phyloP scores from a whole-genome alignment of 2,888 invertebrate species.

The Labia minor region DNA sequence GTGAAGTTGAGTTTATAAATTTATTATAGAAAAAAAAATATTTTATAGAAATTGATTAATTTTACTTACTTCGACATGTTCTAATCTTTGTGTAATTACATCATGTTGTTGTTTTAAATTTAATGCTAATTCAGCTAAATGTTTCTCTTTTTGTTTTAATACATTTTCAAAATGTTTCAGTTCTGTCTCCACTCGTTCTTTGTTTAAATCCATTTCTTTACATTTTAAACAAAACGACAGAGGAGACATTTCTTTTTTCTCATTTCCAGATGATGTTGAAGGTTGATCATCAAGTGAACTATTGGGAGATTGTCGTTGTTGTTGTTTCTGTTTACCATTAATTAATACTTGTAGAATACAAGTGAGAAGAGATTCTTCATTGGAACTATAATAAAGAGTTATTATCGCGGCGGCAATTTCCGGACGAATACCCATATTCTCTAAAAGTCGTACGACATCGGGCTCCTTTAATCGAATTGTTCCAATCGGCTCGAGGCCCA shows the following conservation, averaged over 20 bases:
- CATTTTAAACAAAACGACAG: background rate
- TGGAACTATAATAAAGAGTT: background rate
- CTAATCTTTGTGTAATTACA: background rate
- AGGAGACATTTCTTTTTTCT: background rate
- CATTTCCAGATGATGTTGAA: background rate
- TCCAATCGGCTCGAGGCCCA: background rate
- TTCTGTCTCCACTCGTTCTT: background rate
- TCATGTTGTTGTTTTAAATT: slow-evolving; percentile 8
- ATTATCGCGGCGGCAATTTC: background rate
- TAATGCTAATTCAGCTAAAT: background rate
- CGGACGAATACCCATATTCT: background rate
- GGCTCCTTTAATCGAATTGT: background rate
- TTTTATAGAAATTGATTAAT: no score
- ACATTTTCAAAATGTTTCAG: background rate
- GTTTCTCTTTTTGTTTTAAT: background rate
- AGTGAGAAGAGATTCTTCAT: background rate
- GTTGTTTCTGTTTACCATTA: background rate
- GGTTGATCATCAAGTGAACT: background rate
- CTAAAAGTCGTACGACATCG: background rate
- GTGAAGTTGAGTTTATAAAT: no score
- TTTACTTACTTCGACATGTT: slow-evolving; percentile 16
- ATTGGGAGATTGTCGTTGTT: background rate
- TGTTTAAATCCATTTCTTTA: background rate
- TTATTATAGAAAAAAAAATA: no score
- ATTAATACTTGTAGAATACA: background rate